Conservation (phyloP, 2,797 vertebrate genomes). For the Manis pentadactyla region DNA sequence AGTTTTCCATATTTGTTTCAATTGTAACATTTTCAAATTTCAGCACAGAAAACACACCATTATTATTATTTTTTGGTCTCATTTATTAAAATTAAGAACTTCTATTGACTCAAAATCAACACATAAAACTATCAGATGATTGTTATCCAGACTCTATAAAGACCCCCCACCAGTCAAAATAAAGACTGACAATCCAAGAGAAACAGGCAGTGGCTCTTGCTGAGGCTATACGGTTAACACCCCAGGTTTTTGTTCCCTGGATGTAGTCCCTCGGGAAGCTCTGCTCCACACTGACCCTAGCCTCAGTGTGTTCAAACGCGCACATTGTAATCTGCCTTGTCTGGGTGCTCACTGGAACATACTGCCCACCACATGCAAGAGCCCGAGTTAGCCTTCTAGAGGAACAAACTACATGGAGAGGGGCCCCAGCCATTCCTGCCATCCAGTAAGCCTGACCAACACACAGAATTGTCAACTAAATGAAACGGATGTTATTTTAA, state of each 20-base stretch:
- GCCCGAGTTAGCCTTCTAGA: not conserved
- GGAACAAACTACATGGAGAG: accelerated
- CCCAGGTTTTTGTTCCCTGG: not conserved
- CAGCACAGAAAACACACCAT: not conserved
- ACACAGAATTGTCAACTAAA: not conserved
- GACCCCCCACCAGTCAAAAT: not conserved
- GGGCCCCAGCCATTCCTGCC: not conserved
- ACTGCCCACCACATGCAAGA: not conserved
- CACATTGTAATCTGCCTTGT: not conserved
- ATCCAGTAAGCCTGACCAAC: not conserved
- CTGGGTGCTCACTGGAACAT: not conserved
- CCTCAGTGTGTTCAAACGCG: not conserved
- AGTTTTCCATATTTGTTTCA: not conserved
- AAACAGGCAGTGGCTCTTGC: not conserved
- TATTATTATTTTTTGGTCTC: not conserved
- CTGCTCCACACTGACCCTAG: not conserved
- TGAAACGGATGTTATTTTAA: not conserved
- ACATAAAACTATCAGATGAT: not conserved
- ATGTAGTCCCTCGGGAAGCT: not conserved
- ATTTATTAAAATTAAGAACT: not conserved
- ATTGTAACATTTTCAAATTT: constrained; percentile 13
- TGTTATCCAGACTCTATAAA: not conserved
- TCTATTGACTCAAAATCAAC: not conserved
- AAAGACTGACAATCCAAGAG: not conserved
- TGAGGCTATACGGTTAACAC: accelerated